Evolutionary conservation across 2,888 invertebrate genomes (phyloP).

Genomic region (Volucella bombylans): DNA sequence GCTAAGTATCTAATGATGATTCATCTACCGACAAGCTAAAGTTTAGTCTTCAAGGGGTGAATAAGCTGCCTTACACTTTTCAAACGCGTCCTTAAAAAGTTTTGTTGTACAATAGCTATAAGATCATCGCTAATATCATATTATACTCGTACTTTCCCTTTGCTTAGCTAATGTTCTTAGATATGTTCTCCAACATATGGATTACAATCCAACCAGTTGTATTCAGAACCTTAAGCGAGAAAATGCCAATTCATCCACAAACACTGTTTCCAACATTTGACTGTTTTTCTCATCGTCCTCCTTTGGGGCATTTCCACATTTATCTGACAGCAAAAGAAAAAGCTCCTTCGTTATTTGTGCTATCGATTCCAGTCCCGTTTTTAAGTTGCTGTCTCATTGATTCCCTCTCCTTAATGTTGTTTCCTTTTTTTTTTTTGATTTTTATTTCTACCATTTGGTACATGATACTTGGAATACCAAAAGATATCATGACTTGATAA

Average conservation of each 20-base stretch:
- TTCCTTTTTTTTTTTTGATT: constrained; percentile 19
- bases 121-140: no score
- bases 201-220: background rate
- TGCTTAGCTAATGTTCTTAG: no score
- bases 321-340: constrained; percentile 20
- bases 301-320: background rate
- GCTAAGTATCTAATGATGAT: no score
- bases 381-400: constrained; percentile 62
- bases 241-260: background rate
- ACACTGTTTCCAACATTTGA: background rate
- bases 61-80: no score
- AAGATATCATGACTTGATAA: constrained; percentile 74
- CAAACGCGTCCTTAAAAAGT: no score
- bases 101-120: no score
- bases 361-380: constrained; percentile 57
- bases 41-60: no score
- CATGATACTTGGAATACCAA: constrained; percentile 67
- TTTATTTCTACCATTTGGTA: constrained; percentile 55
- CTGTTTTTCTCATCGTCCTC: background rate
- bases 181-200: no score
- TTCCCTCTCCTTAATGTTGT: constrained; percentile 23
- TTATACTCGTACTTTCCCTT: no score
- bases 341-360: constrained; percentile 45
- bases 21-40: no score
- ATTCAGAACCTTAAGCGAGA: background rate